Evolutionary conservation across 2,113 vertebrate species (phyloP).

Genomic region (Ramphastos sulfuratus): DNA sequence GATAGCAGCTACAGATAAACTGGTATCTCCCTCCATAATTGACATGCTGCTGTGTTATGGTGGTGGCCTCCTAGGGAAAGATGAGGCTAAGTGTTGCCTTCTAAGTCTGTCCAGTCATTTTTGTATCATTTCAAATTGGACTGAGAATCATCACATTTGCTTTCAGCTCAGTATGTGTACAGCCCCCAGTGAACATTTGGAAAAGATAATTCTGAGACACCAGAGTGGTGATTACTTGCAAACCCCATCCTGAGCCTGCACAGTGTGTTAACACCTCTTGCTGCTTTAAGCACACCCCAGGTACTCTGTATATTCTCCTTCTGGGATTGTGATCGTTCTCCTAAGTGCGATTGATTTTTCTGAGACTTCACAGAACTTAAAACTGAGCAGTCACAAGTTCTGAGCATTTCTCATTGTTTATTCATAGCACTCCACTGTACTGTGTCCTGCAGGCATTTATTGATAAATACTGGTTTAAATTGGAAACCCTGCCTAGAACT

Average conservation of each 20-base stretch:
- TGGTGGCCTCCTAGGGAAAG: conserved; percentile 4
- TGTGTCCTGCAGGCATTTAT: conserved; percentile 38
- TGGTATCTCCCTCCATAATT: not conserved
- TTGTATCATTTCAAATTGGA: not conserved
- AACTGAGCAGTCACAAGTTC: conserved; percentile 21
- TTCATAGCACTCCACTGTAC: not conserved
- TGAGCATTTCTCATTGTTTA: conserved; percentile 36
- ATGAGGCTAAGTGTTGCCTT: conserved; percentile 32
- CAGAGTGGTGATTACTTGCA: conserved; percentile 35
- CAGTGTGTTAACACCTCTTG: conserved; percentile 5
- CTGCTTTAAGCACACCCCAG: conserved; percentile 26
- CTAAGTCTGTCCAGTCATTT: conserved; percentile 19
- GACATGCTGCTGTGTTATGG: not conserved
- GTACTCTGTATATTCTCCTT: conserved; percentile 13
- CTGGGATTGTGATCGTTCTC: not conserved
- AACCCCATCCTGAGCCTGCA: not conserved
- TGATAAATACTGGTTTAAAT: conserved; percentile 57
- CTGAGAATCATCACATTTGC: conserved; percentile 35
- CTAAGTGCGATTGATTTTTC: not conserved
- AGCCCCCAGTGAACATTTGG: conserved; percentile 41
- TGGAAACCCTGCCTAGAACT: conserved; percentile 18
- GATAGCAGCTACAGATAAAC: not conserved
- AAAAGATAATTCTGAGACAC: conserved; percentile 25
- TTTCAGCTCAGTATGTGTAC: conserved; percentile 46
- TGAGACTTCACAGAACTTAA: conserved; percentile 26